Conservation (phyloP, 2,113 vertebrate species). For the Melanocharis versteri region DNA sequence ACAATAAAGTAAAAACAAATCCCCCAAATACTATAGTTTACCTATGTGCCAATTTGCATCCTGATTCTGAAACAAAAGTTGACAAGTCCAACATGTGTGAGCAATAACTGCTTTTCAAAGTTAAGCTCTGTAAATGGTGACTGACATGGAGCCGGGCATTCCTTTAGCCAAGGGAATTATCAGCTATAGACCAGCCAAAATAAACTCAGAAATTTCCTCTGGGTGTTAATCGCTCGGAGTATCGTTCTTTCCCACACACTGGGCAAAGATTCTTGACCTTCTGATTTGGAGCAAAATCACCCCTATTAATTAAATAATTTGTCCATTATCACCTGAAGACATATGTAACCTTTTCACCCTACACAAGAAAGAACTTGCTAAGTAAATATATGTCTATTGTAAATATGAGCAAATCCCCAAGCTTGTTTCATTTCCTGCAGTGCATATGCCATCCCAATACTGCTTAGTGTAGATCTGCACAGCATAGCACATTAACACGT, state of each 20-base stretch:
- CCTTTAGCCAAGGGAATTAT: slow-evolving; percentile 32
- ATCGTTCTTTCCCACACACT: slow-evolving; percentile 6
- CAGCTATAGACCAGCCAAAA: slow-evolving; percentile 40
- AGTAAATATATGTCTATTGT: background rate
- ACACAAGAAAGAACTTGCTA: background rate
- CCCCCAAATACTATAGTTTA: background rate
- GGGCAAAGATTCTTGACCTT: slow-evolving; percentile 24
- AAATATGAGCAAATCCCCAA: slow-evolving; percentile 18
- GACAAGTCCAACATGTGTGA: slow-evolving; percentile 24
- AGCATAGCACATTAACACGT: background rate
- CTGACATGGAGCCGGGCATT: background rate
- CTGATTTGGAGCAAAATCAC: background rate
- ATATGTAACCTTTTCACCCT: background rate
- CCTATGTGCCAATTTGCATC: background rate
- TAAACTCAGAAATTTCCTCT: slow-evolving; percentile 59
- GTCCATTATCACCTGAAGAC: slow-evolving; percentile 46
- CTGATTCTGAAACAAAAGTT: background rate
- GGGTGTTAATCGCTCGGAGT: slow-evolving; percentile 32
- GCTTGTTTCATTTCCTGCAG: background rate
- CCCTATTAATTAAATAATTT: slow-evolving; percentile 49
- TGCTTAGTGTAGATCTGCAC: background rate
- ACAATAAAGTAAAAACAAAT: background rate
- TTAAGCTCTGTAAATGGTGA: slow-evolving; percentile 33
- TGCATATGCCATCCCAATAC: background rate
- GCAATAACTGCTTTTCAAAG: slow-evolving; percentile 28